Conservation (phyloP, 2,113 vertebrate genomes). For the Scytalopus superciliaris region DNA sequence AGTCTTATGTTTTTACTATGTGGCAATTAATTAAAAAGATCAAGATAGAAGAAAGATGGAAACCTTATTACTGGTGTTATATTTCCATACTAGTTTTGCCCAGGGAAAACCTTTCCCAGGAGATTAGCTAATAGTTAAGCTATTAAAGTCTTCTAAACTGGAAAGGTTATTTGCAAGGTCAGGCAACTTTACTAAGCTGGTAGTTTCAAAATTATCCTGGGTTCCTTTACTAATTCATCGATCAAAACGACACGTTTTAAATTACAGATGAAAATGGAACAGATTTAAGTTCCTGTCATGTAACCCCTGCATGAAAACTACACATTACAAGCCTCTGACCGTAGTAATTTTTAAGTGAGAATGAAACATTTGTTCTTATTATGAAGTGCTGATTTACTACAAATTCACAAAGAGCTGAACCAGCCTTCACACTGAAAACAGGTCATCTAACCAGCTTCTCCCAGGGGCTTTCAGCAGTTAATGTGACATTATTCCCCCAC, state of each 20-base stretch:
- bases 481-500: neutral
- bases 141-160: slow-evolving; percentile 64
- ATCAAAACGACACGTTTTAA: slow-evolving; percentile 66
- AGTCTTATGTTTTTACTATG: slow-evolving; percentile 26
- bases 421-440: neutral
- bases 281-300: slow-evolving; percentile 36
- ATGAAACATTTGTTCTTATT: slow-evolving; percentile 52
- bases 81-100: slow-evolving; percentile 46
- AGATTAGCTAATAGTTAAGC: slow-evolving; percentile 63
- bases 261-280: slow-evolving; percentile 62
- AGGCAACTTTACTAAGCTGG: slow-evolving; percentile 51
- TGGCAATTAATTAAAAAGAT: slow-evolving; percentile 62
- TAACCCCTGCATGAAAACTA: slow-evolving; percentile 28
- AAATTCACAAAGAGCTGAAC: slow-evolving; percentile 43
- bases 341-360: slow-evolving; percentile 49
- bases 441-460: neutral
- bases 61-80: slow-evolving; percentile 49
- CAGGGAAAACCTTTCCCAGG: slow-evolving; percentile 39
- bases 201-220: slow-evolving; percentile 54
- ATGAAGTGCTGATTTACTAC: slow-evolving; percentile 56
- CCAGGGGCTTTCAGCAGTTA: neutral
- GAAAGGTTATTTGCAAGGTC: slow-evolving; percentile 60
- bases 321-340: slow-evolving; percentile 20
- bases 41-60: slow-evolving; percentile 61
- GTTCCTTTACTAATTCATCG: slow-evolving; percentile 61